Evolutionary conservation across 1,140 invertebrate genomes (phyloP).

Genomic region (Sesamia nonagrioides): DNA sequence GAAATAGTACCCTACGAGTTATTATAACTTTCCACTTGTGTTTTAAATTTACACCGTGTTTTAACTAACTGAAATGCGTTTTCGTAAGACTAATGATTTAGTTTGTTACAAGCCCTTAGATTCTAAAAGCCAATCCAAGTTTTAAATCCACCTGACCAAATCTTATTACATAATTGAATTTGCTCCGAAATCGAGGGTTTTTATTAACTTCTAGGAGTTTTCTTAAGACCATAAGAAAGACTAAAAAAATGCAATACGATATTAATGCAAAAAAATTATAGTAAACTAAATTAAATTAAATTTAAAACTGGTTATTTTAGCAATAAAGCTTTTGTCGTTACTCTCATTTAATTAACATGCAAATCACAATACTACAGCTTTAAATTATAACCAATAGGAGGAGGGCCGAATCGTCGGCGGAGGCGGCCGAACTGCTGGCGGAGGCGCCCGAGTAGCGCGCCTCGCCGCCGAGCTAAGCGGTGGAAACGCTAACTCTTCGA

Average conservation of each 20-base stretch:
- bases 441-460: slow-evolving; percentile 89
- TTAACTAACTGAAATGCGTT: slow-evolving; percentile 19
- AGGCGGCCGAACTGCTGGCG: slow-evolving; percentile 60
- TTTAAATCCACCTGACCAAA: background rate
- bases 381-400: slow-evolving; percentile 61
- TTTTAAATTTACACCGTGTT: slow-evolving; percentile 34
- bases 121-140: background rate
- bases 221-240: no score
- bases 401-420: slow-evolving; percentile 75
- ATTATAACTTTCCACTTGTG: slow-evolving; percentile 17
- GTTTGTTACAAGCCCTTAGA: no score
- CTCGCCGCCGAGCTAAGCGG: slow-evolving; percentile 88
- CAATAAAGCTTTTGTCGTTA: background rate
- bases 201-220: no score
- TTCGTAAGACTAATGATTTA: background rate
- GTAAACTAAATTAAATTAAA: background rate
- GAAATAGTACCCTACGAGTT: slow-evolving; percentile 15
- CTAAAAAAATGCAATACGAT: no score
- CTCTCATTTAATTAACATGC: background rate
- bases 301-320: no score
- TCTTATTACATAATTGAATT: no score
- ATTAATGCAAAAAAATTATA: background rate
- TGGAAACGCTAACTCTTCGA: slow-evolving; percentile 63
- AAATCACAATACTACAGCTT: slow-evolving; percentile 6
- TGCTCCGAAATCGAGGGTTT: no score